Conservation (phyloP, 2,888 invertebrate species). For the Mythimna albipuncta region DNA sequence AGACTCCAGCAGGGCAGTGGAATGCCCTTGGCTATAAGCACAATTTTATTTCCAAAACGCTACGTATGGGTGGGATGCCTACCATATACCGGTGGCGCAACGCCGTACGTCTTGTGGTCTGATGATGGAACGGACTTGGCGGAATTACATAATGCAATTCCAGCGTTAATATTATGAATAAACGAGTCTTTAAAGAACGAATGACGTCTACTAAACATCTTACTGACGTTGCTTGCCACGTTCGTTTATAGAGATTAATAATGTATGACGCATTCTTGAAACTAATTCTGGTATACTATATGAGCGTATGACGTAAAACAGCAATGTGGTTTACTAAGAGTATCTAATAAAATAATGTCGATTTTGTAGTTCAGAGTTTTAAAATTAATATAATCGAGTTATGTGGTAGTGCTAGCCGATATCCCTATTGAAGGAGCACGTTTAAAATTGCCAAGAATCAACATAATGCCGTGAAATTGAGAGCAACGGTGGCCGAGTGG, state of each 20-base stretch:
- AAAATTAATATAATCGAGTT: not conserved
- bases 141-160: too few relatives aligned
- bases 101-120: too few relatives aligned
- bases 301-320: not conserved
- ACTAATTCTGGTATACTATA: not conserved
- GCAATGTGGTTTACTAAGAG: not conserved
- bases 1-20: too few relatives aligned
- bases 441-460: not conserved
- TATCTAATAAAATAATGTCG: not conserved
- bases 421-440: not conserved
- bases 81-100: too few relatives aligned
- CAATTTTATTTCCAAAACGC: too few relatives aligned
- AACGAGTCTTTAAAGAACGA: slow-evolving; percentile 1
- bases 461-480: not conserved
- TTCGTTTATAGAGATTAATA: slow-evolving; percentile 3
- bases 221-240: not conserved
- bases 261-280: slow-evolving; percentile 15
- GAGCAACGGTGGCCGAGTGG: too few relatives aligned
- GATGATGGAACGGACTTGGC: too few relatives aligned
- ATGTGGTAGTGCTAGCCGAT: not conserved
- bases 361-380: not conserved
- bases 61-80: too few relatives aligned
- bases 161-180: too few relatives aligned
- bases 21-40: too few relatives aligned
- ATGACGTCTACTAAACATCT: not conserved